Conservation (phyloP, 2,888 invertebrate genomes). For the Polydrusus pterygomalis region DNA sequence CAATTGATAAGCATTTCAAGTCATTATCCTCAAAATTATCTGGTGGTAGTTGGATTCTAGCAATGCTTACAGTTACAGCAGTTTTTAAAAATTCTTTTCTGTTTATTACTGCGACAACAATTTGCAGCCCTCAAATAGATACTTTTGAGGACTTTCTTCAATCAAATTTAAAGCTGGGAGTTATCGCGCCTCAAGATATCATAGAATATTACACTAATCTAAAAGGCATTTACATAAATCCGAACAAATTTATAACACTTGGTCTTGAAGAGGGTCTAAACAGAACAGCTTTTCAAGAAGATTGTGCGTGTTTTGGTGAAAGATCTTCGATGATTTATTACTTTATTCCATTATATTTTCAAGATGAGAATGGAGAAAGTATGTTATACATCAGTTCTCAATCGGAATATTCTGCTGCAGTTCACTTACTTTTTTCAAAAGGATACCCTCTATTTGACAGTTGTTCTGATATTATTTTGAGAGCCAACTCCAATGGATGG, state of each 20-base stretch:
- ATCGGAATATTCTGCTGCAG: neutral
- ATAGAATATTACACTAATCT: neutral
- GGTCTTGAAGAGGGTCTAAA: neutral
- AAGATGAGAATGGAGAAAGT: slow-evolving; percentile 2
- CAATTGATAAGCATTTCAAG: neutral
- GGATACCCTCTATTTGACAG: slow-evolving; percentile 18
- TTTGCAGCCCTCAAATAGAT: neutral
- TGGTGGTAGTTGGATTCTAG: neutral
- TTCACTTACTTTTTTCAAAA: slow-evolving; percentile 30
- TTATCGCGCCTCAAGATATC: neutral
- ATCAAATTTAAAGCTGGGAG: slow-evolving; percentile 10
- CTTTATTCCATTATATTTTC: slow-evolving; percentile 18
- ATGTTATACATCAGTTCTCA: slow-evolving; percentile 3
- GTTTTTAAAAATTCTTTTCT: slow-evolving; percentile 3
- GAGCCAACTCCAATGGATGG: slow-evolving; percentile 5
- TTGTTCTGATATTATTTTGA: neutral
- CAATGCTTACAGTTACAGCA: neutral
- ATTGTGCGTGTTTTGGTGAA: neutral
- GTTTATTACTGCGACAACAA: slow-evolving; percentile 1
- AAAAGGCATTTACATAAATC: neutral
- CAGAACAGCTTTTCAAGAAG: slow-evolving; percentile 24
- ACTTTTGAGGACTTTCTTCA: slow-evolving; percentile 17
- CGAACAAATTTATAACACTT: neutral
- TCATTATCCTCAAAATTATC: neutral
- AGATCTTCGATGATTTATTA: neutral